Evolutionary conservation across 1,140 invertebrate genomes (phyloP), one percentile per base, ranked within the genome.

Genomic region (Chelonus insularis): DNA sequence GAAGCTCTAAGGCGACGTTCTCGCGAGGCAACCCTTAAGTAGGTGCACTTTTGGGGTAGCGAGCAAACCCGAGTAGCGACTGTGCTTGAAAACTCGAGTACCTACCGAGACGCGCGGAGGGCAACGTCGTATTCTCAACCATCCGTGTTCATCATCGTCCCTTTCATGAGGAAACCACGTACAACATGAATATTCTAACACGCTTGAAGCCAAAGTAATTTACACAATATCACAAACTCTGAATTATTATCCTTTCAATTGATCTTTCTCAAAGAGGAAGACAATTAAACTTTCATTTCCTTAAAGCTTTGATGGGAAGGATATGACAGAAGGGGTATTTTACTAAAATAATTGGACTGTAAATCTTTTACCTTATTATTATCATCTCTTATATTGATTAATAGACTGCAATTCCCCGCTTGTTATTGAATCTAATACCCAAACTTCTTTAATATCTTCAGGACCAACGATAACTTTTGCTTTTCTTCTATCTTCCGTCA

Each of bases 391-490:
- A 51, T 79, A 79, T n/a, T 70, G 59, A 16, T 70, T 45, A 4
- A 62, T 20, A 8, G 66, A 57, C 57, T 80, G 79, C 52, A 79
- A 43, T 59, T 72, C 69, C 37, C 78, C 78, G 3, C 70, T 73
- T 7, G 74, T 79, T 41, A 82, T 81, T 4, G 75, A 80, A 70
- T 82, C 80, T 39, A 82, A 64, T 12, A 82, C 29, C 80, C 80
- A 81, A 16, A 63, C 67, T 65, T 79, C 78, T 64, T 67, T 75
- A 3, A 78, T 39, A 36, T 74, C 74, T 34, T 68, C 51, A 8
- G 12, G 9, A 39, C 76, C 79, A 56, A 82, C 63, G 5, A 70
- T 39, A 23, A 82, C 63, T 66, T 72, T 78, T 7, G 78, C 73
- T 47, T 51, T 43, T 11, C 67, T 52, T n/a, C 41, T 41, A 65